Evolutionary conservation across 2,888 invertebrate species (phyloP).

Genomic region (Choristoneura rosaceana): DNA sequence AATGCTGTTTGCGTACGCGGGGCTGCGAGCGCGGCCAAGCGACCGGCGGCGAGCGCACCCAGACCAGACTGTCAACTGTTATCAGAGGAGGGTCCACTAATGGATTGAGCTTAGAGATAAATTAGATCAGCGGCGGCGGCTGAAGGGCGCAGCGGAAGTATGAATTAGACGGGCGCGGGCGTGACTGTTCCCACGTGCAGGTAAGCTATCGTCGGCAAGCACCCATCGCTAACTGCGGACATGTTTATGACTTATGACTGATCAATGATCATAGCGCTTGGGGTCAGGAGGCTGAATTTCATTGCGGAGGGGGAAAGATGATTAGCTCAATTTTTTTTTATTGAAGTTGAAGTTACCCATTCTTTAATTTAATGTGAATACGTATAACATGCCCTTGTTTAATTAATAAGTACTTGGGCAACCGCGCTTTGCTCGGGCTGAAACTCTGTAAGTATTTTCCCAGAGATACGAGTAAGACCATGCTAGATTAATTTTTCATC

Average conservation of each 20-base stretch:
- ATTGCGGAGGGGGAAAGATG: not conserved
- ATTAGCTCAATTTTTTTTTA: not conserved
- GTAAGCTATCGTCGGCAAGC: constrained; percentile 40
- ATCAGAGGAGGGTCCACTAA: constrained; percentile 77
- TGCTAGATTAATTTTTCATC: too few relatives aligned
- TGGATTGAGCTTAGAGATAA: constrained; percentile 77
- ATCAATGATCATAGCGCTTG: constrained; percentile 3
- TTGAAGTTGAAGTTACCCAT: too few relatives aligned
- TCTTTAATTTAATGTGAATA: too few relatives aligned
- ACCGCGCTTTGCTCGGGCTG: too few relatives aligned
- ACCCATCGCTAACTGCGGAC: constrained; percentile 10
- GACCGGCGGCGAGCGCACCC: constrained; percentile 60
- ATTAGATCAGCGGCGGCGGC: constrained; percentile 74
- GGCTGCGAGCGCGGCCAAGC: constrained; percentile 50
- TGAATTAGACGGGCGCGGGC: constrained; percentile 60
- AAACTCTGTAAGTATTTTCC: too few relatives aligned
- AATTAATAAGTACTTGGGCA: too few relatives aligned
- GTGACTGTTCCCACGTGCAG: constrained; percentile 52
- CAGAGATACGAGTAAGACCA: too few relatives aligned
- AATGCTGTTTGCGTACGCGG: constrained; percentile 52
- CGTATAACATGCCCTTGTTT: too few relatives aligned
- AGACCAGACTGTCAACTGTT: constrained; percentile 64
- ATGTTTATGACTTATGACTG: constrained; percentile 22
- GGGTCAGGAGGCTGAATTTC: not conserved
- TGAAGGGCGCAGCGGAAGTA: constrained; percentile 76